phyloP scores from a whole-genome alignment of 2,113 vertebrate genomes.

The Capreolus pygargus region DNA sequence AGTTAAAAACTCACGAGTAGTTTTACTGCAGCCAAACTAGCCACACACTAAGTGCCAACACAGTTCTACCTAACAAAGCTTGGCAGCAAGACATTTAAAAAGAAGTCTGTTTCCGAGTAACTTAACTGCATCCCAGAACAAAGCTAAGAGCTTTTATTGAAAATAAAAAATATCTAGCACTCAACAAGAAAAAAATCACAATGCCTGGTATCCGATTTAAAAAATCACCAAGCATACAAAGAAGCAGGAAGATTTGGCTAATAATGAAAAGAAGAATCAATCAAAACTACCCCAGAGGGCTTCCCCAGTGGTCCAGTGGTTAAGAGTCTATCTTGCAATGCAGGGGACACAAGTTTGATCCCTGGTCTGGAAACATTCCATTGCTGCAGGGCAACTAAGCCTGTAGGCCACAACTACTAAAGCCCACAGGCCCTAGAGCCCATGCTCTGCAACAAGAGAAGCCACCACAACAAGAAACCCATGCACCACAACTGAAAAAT shows the following conservation, averaged over 20 bases:
- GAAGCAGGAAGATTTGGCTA: neutral
- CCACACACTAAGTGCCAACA: neutral
- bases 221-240: neutral
- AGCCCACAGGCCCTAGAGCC: neutral
- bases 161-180: neutral
- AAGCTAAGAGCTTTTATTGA: neutral
- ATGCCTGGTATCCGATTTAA: neutral
- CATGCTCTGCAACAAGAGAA: neutral
- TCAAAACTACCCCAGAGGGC: neutral
- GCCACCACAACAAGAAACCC: neutral
- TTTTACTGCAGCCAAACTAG: neutral
- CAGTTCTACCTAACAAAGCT: neutral
- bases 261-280: neutral
- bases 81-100: neutral
- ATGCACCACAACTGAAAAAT: neutral
- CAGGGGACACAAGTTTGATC: neutral
- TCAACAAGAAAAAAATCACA: neutral
- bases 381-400: neutral
- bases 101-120: neutral
- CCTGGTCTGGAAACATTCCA: neutral
- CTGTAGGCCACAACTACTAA: neutral
- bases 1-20: neutral
- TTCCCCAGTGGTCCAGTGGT: neutral
- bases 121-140: neutral
- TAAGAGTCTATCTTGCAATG: neutral